Conservation (phyloP, 2,888 invertebrate species). For the Microctonus brassicae region DNA sequence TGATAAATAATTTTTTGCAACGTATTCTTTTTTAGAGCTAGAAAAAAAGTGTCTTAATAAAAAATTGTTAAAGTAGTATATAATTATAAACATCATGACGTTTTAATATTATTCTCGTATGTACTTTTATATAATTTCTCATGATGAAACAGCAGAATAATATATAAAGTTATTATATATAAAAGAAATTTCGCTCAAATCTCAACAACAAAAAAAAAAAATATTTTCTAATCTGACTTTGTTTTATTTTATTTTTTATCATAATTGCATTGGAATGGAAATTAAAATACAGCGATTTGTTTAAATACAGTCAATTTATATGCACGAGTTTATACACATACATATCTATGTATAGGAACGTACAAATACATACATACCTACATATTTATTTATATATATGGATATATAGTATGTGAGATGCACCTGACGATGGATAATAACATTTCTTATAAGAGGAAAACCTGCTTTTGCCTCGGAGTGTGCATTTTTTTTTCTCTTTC, state of each 20-base stretch:
- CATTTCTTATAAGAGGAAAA: constrained; percentile 14
- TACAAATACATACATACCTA: too few relatives aligned
- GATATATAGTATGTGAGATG: neutral
- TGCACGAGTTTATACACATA: neutral
- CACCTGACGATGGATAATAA: constrained; percentile 20
- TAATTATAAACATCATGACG: neutral
- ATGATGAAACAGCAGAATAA: neutral
- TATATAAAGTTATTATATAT: neutral
- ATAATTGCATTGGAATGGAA: neutral
- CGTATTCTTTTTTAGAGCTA: too few relatives aligned
- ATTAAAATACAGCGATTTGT: neutral
- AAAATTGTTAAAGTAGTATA: too few relatives aligned
- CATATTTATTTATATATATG: too few relatives aligned
- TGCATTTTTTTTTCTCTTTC: neutral
- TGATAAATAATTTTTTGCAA: neutral
- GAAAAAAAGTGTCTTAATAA: too few relatives aligned
- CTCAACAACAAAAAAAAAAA: neutral
- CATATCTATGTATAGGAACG: neutral
- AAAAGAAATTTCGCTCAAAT: neutral
- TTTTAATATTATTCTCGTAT: neutral
- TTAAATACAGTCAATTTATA: constrained; percentile 5
- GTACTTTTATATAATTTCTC: neutral
- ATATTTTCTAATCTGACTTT: neutral
- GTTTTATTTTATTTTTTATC: too few relatives aligned
- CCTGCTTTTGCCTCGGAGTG: constrained; percentile 21